Evolutionary conservation across 2,113 vertebrate genomes (phyloP), one percentile per base, ranked within the genome.

Genomic region (Mirounga angustirostris): DNA sequence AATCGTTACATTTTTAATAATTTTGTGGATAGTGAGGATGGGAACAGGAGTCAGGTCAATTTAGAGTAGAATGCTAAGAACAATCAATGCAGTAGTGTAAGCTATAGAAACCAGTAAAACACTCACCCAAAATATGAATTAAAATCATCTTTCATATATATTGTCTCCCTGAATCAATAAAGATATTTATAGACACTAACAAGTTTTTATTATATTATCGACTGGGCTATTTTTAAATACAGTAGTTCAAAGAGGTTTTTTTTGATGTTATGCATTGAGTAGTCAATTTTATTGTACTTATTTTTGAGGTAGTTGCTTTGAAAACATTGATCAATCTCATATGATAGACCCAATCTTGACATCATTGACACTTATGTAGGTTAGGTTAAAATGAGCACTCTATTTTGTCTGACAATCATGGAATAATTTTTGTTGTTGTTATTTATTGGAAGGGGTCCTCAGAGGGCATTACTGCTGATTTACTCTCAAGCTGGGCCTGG

Each of bases 11-110:
- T 71, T 82, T 89, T 86, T 86, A n/a, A 40, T 52, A n/a, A 67
- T 67, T 84, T 74, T 80, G 5, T 78, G 21, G 16, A 58, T 89
- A 11, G 28, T 84, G 19, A 30, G 67, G 11, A 61, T 73, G 9
- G 46, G 33, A 46, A 46, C 3, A 85, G 21, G 5, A 71, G 5
- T 80, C 33, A 67, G 11, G 54, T 86, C 21, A 93, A 26, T 65
- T 79, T 65, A 82, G n/a, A 92, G 10, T 73, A 86, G 83, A 93
- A 89, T 91, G 14, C 15, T 94, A 73, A 74, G 5, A 67, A 85
- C 18, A 83, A 28, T 95, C 4, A 81, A 28, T 54, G 18, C 14
- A 74, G 22, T 33, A 54, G 10, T 9, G 88, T 16, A 61, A 33
- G 4, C 11, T 78, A 12, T 22, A 61, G 11, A 4, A 83, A 94